A percentile compares a stretch with the other conserved stretches of the same genome.
Conservation (phyloP, 2,113 vertebrate species). For the Ciconia boyciana region DNA sequence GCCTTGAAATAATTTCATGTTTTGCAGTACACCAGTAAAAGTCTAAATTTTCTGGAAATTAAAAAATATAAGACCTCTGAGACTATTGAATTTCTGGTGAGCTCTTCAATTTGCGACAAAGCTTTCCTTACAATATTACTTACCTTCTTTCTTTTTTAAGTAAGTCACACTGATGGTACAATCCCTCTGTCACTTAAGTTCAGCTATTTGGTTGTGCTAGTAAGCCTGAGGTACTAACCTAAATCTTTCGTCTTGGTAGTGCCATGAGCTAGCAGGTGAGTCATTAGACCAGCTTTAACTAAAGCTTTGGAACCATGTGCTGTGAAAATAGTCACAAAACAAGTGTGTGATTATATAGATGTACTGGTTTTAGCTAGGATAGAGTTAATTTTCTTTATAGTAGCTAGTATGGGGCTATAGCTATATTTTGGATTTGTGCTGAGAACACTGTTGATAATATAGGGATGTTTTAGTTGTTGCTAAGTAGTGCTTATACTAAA, state of each 20-base stretch:
- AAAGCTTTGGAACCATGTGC: background rate
- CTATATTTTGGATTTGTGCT: too few relatives aligned
- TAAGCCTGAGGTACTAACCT: background rate
- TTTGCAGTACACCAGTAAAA: background rate
- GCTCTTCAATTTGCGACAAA: background rate
- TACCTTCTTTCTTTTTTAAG: background rate
- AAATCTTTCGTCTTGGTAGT: background rate
- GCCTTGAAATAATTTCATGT: background rate
- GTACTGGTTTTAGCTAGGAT: too few relatives aligned
- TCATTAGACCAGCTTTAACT: background rate
- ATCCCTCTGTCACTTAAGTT: background rate
- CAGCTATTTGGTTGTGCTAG: background rate
- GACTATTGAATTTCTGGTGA: background rate
- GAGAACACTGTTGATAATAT: too few relatives aligned
- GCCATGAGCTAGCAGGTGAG: background rate
- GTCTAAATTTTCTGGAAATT: background rate
- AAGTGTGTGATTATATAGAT: background rate
- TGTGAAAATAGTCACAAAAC: background rate
- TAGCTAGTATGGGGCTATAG: too few relatives aligned
- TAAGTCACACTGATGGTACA: background rate
- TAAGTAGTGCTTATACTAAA: too few relatives aligned
- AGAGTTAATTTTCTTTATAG: too few relatives aligned
- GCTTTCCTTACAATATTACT: background rate
- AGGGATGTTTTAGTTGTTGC: too few relatives aligned
- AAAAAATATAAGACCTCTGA: background rate